Base-by-base conservation (phyloP, 2,113 vertebrate genomes). In the Phrynocephalus versicolor region DNA sequence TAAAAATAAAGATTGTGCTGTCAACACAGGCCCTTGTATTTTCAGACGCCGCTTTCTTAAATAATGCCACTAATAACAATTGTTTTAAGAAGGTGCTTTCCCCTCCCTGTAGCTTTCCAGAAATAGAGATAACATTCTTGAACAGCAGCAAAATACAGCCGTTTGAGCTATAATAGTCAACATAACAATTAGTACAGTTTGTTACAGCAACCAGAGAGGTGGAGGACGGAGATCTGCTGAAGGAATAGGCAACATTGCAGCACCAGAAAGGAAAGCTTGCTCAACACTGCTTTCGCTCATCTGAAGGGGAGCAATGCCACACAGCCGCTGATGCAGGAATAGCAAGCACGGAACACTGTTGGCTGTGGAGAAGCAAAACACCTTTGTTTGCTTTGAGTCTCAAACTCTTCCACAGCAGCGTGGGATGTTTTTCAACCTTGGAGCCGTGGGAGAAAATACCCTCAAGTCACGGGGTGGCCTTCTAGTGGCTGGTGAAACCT, bases 291-390 rank as follows among this genome's bases (percentile, higher is more conserved):
- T 87, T 55, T 76, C 58, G 62, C 79, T 93, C 93, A 97, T 97
- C 92, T 82, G 94, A 96, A 96, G 94, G 95, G 88, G 75, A 95
- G 94, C 92, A 95, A 94, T 95, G 96, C 96, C 97, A 97, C 97
- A 96, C 95, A 97, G 96, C 97, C 96, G 96, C 94, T 89, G 77
- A 58, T 92, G 79, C 19, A 87, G 96, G 96, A 95, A 97, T 95
- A 96, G 95, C 97, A 97, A 81, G 90, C 89, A 81, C 77, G 69
- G 81, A 85, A 94, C 76, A 19, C 91, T 64, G 86, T 88, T 76
- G 81, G 71, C 87, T 64, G n/a, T 0, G 70, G 79, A 73, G 93
- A 87, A 19, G 51, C 23, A 19, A 1, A 0, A 27, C 0, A 35
- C 0, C 10, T n/a, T 6, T 82, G 0, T 78, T 72, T 84, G 0